These are phyloP conservation scores for Potamilus streckersoni DNA, from an alignment of 1,140 invertebrate species.

Conservation along the genomic window DNA sequence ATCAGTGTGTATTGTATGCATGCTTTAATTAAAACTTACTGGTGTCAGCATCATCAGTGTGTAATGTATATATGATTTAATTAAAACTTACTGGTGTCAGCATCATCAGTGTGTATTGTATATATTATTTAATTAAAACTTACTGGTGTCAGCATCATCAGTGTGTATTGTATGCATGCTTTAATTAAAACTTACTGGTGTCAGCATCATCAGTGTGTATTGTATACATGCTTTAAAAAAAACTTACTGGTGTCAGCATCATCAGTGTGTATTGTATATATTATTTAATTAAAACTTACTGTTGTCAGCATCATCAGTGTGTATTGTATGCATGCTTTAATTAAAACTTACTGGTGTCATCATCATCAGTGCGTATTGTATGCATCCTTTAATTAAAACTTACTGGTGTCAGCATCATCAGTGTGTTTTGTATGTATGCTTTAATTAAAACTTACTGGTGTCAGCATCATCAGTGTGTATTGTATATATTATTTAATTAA, in stretches of 20 bases:
- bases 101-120: conserved; percentile 79
- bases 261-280: no score
- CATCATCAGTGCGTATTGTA: no score
- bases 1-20: conserved; percentile 77
- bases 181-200: conserved; percentile 51
- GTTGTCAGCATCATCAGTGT: conserved; percentile 79
- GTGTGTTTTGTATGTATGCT: conserved; percentile 56
- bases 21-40: conserved; percentile 33
- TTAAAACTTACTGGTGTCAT: neutral
- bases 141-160: conserved; percentile 77
- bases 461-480: no score
- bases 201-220: conserved; percentile 83
- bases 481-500: no score
- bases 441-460: neutral
- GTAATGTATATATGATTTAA: conserved; percentile 66
- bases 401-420: conserved; percentile 77
- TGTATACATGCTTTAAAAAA: no score
- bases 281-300: conserved; percentile 32
- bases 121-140: no score
- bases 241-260: neutral
- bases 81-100: conserved; percentile 69
- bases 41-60: conserved; percentile 80
- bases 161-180: conserved; percentile 72
- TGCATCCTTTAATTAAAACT: no score
- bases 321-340: no score